phyloP scores from a whole-genome alignment of 2,113 vertebrate species.

The Daboia siamensis region DNA sequence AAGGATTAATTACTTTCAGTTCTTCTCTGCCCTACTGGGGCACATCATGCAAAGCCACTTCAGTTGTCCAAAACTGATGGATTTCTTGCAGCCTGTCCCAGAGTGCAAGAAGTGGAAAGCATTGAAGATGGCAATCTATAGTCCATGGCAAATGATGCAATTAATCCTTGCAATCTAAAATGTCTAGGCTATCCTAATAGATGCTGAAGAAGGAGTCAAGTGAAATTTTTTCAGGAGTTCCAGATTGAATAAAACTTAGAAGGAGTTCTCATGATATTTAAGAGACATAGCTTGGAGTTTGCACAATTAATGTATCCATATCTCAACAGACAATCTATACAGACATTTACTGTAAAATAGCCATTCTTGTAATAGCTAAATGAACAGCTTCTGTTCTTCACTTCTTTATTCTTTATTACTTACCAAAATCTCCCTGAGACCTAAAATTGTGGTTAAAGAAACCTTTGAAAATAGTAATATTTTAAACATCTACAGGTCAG shows the following conservation, averaged over 20 bases:
- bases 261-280: neutral
- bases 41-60: neutral
- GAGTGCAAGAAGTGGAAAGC: neutral
- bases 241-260: neutral
- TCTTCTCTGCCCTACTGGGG: neutral
- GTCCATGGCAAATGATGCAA: neutral
- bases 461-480: slow-evolving; percentile 16
- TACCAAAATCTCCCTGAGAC: neutral
- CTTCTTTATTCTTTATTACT: neutral
- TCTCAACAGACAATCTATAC: neutral
- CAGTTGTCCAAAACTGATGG: neutral
- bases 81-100: neutral
- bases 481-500: neutral
- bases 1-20: neutral
- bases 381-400: neutral
- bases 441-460: neutral
- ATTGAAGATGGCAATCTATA: neutral
- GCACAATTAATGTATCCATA: neutral
- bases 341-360: neutral
- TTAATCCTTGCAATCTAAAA: neutral
- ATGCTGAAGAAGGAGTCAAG: neutral
- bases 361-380: neutral
- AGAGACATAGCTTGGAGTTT: neutral
- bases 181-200: neutral
- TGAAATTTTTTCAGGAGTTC: neutral